Base-by-base conservation (phyloP, 2,888 invertebrate genomes). In the Argyra leucocephala region DNA sequence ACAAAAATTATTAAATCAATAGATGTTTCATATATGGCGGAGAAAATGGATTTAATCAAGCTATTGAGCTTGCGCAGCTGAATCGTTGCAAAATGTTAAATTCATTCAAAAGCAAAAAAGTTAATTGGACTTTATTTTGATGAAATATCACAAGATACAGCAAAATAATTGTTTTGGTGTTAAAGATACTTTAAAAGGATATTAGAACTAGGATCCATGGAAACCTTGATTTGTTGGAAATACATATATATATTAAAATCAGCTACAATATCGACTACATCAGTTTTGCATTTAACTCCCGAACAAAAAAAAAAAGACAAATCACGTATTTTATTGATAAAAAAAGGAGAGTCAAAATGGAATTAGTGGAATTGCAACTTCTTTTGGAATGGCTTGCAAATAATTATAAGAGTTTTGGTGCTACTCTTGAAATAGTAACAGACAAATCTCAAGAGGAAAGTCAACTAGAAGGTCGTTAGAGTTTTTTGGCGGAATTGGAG, bases 401-500 rank as follows among this genome's bases (percentile, higher is more conserved):
- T 83, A 98, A 96, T 82, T 99, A 99, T 83, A 99, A 99, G 84
- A 94, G 90, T 71, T 98, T 96, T 81, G 97, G 98, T 76, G 97
- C 99, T 74, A 96, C 96, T 48, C 84, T 99, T 78, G 99, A 99
- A 88, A 99, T 99, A 79, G 97, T 99, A 77, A 99, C 98, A 24
- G 99, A 99, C 82, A 93, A 94, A 83, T 98, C 97, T 69, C 98
- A 98, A 82, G 99, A 99, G 84, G 99, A 99, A 65, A 97, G 98
- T 66, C 99, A 99, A 82, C 97, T 96, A 79, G 96, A 96, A 48
- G 83, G 99, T 98, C 81, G 99, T 99, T 64, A 86, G 96, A 82
- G 99, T 99, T 70, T 99, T 99, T 99, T 80, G 99, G 99, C 78
- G 99, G 99, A 69, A 97, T 99, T 77, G 99, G 99, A 85, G 99